phyloP scores from a whole-genome alignment of 92 coral and sea anemone species.

The Virgularia gustaviana region DNA sequence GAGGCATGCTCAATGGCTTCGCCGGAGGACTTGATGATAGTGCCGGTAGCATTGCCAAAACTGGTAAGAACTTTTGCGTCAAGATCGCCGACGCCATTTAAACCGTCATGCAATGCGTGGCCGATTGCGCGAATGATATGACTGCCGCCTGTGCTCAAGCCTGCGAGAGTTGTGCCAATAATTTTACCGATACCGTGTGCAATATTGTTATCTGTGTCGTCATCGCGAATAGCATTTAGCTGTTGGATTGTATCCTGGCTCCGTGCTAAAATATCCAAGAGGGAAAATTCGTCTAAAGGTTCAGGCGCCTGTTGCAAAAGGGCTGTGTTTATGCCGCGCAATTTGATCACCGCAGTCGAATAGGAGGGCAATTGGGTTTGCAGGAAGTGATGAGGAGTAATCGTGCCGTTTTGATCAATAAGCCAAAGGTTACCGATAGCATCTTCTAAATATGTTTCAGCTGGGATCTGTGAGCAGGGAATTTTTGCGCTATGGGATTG shows the following conservation, averaged over 20 bases:
- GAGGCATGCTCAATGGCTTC: background rate
- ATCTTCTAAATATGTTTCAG: background rate
- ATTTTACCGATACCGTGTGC: conserved; percentile 9
- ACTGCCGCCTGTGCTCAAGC: conserved; percentile 2
- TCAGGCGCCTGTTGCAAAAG: too few relatives aligned
- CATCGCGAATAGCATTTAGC: background rate
- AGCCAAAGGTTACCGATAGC: background rate
- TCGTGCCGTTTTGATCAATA: background rate
- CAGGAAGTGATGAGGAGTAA: background rate
- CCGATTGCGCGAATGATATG: background rate
- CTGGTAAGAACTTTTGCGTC: background rate
- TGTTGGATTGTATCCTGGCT: conserved; percentile 6
- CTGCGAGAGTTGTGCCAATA: conserved; percentile 3
- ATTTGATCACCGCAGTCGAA: background rate
- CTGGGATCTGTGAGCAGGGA: too few relatives aligned
- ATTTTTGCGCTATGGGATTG: too few relatives aligned
- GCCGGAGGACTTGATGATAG: background rate
- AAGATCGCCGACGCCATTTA: background rate
- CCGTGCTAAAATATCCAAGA: conserved; percentile 9
- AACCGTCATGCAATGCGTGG: background rate
- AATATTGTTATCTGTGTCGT: background rate
- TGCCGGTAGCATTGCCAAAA: background rate
- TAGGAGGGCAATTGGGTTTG: background rate
- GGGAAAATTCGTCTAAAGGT: background rate
- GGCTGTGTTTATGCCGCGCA: background rate